Base-by-base conservation (phyloP, 2,888 invertebrate genomes). In the Lycaena phlaeas region DNA sequence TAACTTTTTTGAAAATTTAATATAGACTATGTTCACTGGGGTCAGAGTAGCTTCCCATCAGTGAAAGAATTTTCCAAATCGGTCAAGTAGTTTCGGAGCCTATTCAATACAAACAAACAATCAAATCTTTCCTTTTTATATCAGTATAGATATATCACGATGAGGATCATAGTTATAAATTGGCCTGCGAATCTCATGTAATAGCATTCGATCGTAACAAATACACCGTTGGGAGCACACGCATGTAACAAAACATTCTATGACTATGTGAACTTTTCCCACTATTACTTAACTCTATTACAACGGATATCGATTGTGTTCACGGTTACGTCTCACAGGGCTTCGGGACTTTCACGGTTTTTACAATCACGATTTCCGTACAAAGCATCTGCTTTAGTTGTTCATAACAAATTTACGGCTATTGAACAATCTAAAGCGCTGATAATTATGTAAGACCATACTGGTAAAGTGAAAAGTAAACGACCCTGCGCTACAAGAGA, bases 291-390 rank as follows among this genome's bases (percentile, higher is more conserved):
- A 76, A 82, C 69, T 62, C 67, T 57, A 69, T 70, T 65, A 71
- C 70, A 72, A 65, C 75, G 76, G 75, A 79, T 81, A 79, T 77
- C 57, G 70, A 78, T 77, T 79, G 73, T 75, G 53, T 54, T 63
- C 49, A 55, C 54, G 50, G 58, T 63, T 68, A 64, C 61, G 59
- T 67, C 60, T 69, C 67, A 54, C 53, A 58, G 60, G 61, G 31
- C 27, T 29, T 41, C 27, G 12, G 63, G 55, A 68, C 67, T 70
- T 73, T 71, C 69, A 63, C 61, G 55, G 57, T 68, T 74, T 71
- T 72, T 73, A 49, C 40, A 27, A 44, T 14, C 43, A 34, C 40
- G 41, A 53, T 57, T 62, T 60, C 58, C 57, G 48, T 41, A 42
- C 34, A 45, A 38, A 38, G 9, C 38, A 14, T 39, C 17, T 47